phyloP scores from a whole-genome alignment of 2,797 vertebrate species.

The Bradypodion ventrale region DNA sequence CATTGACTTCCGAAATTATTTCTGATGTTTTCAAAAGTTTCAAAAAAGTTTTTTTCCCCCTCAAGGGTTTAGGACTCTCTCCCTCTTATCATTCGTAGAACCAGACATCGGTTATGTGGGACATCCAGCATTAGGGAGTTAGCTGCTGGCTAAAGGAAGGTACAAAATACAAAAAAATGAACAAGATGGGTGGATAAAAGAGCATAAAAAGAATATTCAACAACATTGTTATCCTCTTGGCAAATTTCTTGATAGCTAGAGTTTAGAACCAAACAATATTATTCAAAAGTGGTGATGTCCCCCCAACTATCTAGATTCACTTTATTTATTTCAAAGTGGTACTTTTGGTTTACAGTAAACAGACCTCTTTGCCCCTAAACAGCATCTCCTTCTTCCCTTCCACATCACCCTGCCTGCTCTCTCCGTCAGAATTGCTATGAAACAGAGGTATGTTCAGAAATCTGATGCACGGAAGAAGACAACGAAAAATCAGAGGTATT shows the following conservation, averaged over 20 bases:
- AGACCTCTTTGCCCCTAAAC: constrained; percentile 38
- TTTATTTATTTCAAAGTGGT: not conserved
- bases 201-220: too few relatives aligned
- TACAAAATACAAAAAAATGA: not conserved
- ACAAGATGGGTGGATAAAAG: too few relatives aligned
- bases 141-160: too few relatives aligned
- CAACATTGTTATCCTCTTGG: not conserved
- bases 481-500: constrained; percentile 72
- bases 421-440: constrained; percentile 41
- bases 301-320: constrained; percentile 12
- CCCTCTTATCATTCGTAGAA: not conserved
- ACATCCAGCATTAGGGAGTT: not conserved
- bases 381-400: too few relatives aligned
- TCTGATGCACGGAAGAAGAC: constrained; percentile 63
- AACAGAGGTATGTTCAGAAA: constrained; percentile 62
- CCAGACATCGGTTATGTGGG: not conserved
- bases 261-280: not conserved
- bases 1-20: too few relatives aligned
- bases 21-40: too few relatives aligned
- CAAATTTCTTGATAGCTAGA: not conserved
- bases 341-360: constrained; percentile 27
- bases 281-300: constrained; percentile 10
- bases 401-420: constrained; percentile 31
- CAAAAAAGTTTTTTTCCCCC: too few relatives aligned
- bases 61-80: not conserved